Conservation (phyloP, 2,888 invertebrate genomes). For the Diplolepis rosae region DNA sequence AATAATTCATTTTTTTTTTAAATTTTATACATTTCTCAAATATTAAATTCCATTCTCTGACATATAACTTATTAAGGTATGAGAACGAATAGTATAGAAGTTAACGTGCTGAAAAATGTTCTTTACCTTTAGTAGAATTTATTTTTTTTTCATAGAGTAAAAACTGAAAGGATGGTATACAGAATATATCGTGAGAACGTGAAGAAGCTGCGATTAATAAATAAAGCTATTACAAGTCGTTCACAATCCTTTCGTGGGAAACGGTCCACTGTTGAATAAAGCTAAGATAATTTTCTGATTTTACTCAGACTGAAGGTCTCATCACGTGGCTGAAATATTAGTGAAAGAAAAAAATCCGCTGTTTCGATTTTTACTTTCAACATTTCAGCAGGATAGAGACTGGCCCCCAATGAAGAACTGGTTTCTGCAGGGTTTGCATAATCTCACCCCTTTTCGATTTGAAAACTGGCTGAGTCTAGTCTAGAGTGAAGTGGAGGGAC, state of each 20-base stretch:
- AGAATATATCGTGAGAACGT: slow-evolving; percentile 47
- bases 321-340: no score
- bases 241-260: slow-evolving; percentile 16
- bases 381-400: neutral
- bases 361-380: slow-evolving; percentile 17
- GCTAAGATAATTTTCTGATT: neutral
- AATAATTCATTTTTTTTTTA: neutral
- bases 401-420: slow-evolving; percentile 60
- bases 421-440: slow-evolving; percentile 56
- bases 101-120: no score
- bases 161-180: no score
- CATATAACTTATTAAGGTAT: no score
- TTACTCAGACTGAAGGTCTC: neutral
- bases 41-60: no score
- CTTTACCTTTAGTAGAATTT: no score
- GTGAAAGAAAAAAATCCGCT: slow-evolving; percentile 10
- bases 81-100: no score
- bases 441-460: slow-evolving; percentile 47
- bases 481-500: slow-evolving; percentile 37
- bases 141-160: no score
- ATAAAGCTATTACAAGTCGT: slow-evolving; percentile 59
- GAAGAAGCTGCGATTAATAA: slow-evolving; percentile 58
- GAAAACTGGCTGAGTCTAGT: no score
- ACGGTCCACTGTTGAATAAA: neutral
- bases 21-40: no score